Evolutionary conservation across 1,140 invertebrate genomes (phyloP).

Genomic region (Hestina assimilis): DNA sequence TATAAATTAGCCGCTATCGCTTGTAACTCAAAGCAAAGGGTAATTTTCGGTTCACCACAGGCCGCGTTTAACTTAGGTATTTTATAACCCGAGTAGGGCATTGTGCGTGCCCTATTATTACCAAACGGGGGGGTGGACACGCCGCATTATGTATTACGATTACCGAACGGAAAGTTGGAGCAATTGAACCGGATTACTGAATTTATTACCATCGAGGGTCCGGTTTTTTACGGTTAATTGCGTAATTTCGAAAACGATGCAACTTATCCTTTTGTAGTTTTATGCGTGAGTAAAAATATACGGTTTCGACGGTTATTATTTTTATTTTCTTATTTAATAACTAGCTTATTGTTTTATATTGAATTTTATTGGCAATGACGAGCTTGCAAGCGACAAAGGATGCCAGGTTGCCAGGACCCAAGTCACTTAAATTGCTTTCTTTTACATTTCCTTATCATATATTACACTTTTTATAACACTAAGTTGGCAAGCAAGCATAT

Average conservation of each 20-base stretch:
- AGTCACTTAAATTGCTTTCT: no score
- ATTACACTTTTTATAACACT: no score
- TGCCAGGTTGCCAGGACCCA: no score
- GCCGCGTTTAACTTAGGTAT: constrained; percentile 18
- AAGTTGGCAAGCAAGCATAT: no score
- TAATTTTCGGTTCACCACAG: constrained; percentile 11
- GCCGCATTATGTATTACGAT: constrained; percentile 3
- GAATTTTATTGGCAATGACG: no score
- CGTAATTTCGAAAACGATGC: background rate
- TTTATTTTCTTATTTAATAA: background rate
- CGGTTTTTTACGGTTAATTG: constrained; percentile 3
- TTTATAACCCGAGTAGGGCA: constrained; percentile 7
- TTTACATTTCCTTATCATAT: no score
- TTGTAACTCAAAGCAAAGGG: background rate
- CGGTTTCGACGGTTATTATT: no score
- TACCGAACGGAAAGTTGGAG: constrained; percentile 1
- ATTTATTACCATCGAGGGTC: constrained; percentile 6
- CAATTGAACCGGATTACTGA: constrained; percentile 1
- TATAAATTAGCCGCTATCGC: background rate
- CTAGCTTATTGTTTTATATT: background rate
- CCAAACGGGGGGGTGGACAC: constrained; percentile 5
- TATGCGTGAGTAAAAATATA: background rate
- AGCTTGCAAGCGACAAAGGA: no score
- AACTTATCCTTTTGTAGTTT: background rate
- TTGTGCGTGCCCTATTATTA: constrained; percentile 11